A percentile compares a stretch with the other conserved stretches of the same genome.
Evolutionary conservation across 2,888 invertebrate genomes (phyloP).

Genomic region (Amiota minor): DNA sequence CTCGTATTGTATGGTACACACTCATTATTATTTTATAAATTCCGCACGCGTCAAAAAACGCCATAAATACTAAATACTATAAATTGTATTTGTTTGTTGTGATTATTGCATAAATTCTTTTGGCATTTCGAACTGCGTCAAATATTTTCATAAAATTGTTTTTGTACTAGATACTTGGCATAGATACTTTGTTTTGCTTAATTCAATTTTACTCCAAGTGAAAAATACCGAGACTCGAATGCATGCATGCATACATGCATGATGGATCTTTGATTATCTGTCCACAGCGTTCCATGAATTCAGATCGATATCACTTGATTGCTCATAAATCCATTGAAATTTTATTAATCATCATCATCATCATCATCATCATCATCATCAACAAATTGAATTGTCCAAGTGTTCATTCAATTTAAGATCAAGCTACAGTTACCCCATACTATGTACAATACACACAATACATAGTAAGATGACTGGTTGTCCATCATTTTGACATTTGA

Average conservation of each 20-base stretch:
- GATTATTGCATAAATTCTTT: slow-evolving; percentile 12
- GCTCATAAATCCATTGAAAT: not conserved
- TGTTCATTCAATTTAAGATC: not conserved
- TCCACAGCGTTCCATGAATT: not conserved
- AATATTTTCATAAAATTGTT: not conserved
- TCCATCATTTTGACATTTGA: not conserved
- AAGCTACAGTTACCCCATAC: not conserved
- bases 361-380: too few relatives aligned
- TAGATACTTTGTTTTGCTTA: not conserved
- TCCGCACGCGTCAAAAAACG: slow-evolving; percentile 15
- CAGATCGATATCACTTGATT: slow-evolving; percentile 14
- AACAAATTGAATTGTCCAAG: too few relatives aligned
- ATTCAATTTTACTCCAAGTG: too few relatives aligned
- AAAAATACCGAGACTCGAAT: not conserved
- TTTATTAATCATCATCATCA: too few relatives aligned
- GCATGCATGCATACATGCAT: not conserved
- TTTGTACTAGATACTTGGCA: slow-evolving; percentile 18
- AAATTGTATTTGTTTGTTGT: not conserved
- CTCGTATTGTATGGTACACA: too few relatives aligned
- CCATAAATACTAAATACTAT: slow-evolving; percentile 18
- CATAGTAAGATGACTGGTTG: not conserved
- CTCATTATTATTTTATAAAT: slow-evolving; percentile 21
- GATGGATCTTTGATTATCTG: not conserved
- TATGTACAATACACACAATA: too few relatives aligned
- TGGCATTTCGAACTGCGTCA: slow-evolving; percentile 9